These are phyloP conservation scores for Ginglymostoma cirratum DNA, from an alignment of 2,113 vertebrate genomes.

Conservation along the genomic window DNA sequence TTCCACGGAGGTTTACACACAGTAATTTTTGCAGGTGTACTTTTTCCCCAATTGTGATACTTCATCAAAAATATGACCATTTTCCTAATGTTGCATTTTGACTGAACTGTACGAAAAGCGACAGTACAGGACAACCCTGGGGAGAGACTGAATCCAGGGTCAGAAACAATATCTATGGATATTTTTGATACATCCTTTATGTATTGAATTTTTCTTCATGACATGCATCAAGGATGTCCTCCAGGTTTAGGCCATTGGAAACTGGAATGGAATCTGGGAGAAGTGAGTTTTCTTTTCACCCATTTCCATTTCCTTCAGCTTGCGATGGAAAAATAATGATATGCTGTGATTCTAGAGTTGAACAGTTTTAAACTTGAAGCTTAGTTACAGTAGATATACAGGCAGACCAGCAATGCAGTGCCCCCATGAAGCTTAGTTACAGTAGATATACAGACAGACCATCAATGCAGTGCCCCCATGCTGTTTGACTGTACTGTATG, in stretches of 20 bases:
- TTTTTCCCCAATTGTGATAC: conserved; percentile 18
- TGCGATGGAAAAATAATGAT: background rate
- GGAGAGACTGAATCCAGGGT: background rate
- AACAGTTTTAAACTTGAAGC: background rate
- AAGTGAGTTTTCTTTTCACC: background rate
- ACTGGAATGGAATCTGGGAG: background rate
- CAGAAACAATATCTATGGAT: background rate
- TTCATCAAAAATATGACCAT: background rate
- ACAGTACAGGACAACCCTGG: background rate
- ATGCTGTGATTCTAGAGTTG: background rate
- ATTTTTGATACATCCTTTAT: background rate
- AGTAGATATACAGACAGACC: background rate
- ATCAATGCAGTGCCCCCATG: background rate
- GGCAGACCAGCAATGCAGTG: background rate
- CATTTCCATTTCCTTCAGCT: too few species aligned
- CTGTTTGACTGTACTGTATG: background rate
- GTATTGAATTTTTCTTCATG: too few species aligned
- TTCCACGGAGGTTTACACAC: background rate
- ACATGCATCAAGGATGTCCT: too few species aligned
- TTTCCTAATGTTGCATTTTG: background rate
- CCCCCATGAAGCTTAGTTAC: background rate
- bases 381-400: background rate
- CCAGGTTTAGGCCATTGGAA: background rate
- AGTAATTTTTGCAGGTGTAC: background rate
- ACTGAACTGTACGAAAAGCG: background rate